Evolutionary conservation across 2,797 vertebrate genomes (phyloP).

Genomic region (Pogoniulus pusillus): DNA sequence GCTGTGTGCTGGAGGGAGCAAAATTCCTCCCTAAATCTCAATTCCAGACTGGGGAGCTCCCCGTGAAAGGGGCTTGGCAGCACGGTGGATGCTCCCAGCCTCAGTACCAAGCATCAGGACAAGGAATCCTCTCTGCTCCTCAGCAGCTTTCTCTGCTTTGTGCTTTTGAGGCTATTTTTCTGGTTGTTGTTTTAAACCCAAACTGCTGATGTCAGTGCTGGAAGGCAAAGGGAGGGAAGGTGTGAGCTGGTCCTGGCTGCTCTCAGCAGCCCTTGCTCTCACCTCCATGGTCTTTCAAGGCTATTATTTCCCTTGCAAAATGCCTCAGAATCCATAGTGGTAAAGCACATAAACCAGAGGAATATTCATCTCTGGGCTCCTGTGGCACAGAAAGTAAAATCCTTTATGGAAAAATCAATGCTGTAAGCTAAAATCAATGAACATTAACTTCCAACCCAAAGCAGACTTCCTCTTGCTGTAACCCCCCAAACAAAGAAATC

Average conservation of each 20-base stretch:
- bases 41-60: background rate
- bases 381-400: background rate
- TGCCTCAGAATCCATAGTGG: background rate
- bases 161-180: background rate
- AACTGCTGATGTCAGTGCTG: background rate
- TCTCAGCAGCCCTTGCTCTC: background rate
- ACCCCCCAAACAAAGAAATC: background rate
- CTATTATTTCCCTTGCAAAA: background rate
- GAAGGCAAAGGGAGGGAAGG: background rate
- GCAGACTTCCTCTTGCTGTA: background rate
- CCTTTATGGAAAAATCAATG: background rate
- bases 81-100: accelerated
- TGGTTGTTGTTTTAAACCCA: background rate
- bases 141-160: background rate
- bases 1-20: background rate
- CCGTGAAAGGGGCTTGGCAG: background rate
- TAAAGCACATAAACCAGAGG: background rate
- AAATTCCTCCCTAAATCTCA: background rate
- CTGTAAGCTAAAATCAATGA: background rate
- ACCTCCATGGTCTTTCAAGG: background rate
- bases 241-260: background rate
- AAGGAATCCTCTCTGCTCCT: accelerated
- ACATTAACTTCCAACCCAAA: background rate
- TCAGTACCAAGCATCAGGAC: accelerated
- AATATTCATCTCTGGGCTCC: background rate